phyloP scores from a whole-genome alignment of 2,113 vertebrate species.

The Pheucticus melanocephalus region DNA sequence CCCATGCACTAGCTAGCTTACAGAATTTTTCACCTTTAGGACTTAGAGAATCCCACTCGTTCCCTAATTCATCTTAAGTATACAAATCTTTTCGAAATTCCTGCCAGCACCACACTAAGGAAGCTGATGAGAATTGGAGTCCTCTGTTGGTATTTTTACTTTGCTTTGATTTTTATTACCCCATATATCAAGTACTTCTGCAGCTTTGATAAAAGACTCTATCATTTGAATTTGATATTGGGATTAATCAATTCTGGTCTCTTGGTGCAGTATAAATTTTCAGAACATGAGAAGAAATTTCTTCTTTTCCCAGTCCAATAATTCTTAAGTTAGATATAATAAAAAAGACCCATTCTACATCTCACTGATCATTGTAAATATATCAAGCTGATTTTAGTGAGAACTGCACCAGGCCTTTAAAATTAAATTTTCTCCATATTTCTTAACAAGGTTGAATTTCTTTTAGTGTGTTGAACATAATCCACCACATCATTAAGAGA shows the following conservation, averaged over 20 bases:
- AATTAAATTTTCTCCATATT: neutral
- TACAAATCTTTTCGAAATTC: neutral
- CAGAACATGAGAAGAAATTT: conserved; percentile 9
- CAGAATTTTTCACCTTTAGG: neutral
- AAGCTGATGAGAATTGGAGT: neutral
- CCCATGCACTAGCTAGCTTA: neutral
- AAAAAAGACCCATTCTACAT: neutral
- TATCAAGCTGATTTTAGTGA: conserved; percentile 1
- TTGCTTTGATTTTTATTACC: conserved; percentile 6
- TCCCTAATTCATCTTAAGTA: neutral
- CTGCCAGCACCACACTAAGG: neutral
- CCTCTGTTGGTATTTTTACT: neutral
- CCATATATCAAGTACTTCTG: neutral
- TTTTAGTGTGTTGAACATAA: neutral
- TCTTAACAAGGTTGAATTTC: neutral
- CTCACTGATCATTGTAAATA: neutral
- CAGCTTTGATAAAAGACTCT: neutral
- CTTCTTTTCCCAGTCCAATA: conserved; percentile 1
- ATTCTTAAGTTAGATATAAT: neutral
- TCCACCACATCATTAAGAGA: neutral
- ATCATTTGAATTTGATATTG: neutral
- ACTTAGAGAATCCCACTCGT: neutral
- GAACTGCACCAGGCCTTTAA: neutral
- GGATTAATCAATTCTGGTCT: conserved; percentile 22
- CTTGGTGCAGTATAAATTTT: neutral